Base-by-base conservation (phyloP, 2,888 invertebrate species). In the Agrochola litura region DNA sequence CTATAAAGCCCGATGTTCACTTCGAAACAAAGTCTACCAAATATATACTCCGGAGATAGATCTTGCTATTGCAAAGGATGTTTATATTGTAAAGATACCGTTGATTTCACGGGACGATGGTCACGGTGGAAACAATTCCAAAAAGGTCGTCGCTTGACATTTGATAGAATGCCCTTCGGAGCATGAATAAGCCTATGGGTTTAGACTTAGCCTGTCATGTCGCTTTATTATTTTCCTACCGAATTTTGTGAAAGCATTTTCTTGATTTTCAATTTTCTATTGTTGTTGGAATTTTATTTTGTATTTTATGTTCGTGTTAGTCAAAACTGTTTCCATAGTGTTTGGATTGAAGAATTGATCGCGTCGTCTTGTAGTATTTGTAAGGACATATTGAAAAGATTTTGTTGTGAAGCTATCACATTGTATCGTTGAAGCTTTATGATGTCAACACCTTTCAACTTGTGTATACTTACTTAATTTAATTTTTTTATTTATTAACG, bases 161-260 rank as follows among this genome's bases (percentile, higher is more conserved):
- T 95, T 95, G 95, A 95, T 95, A 93, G 94, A 94, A 95, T 93
- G 93, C 90, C 91, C 92, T 89, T 91, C 90, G 92, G 92, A 94
- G 92, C 95, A 94, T 95, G 94, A 94, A 94, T 89, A 89, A 91
- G 89, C 89, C 88, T 87, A 86, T 76, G 88, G 77, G 85, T 85
- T 88, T 88, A 88, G 88, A 86, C 89, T 89, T 88, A 88, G 88
- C 82, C 73, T 82, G 85, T 83, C 86, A 88, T 85, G 87, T 86
- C 71, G 41, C 82, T 86, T 79, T 88, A 89, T 89, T 85, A 88
- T 88, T 86, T 88, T 84, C 73, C 78, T 75, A 72, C 70, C 77
- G 72, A 82, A 81, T 83, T 85, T 85, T 75, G 82, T 69, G 75
- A 86, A 85, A 86, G 79, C 75, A 77, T 79, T 89, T 89, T 77